Evolutionary conservation across 2,797 vertebrate species (phyloP).

Genomic region (Champsocephalus esox): DNA sequence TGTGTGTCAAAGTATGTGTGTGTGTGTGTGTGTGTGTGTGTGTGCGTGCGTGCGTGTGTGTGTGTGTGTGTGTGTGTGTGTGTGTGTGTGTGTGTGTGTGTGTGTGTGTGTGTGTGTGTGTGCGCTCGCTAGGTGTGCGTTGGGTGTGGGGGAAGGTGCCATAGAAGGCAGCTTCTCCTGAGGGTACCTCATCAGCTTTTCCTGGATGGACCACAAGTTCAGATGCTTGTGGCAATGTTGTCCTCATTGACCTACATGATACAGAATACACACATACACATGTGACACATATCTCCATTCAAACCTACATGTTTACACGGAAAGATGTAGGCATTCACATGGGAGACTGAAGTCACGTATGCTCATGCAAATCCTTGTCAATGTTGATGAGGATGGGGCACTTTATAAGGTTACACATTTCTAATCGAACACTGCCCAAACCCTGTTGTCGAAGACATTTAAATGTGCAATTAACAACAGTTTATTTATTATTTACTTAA

Average conservation of each 20-base stretch:
- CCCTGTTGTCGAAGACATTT: not conserved
- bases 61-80: too few species aligned
- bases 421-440: not conserved
- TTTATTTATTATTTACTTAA: not conserved
- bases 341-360: slow-evolving; percentile 17
- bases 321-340: slow-evolving; percentile 19
- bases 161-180: slow-evolving; percentile 70
- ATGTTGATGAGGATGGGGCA: not conserved
- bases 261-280: slow-evolving; percentile 34
- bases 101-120: slow-evolving; percentile 21
- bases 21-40: slow-evolving; percentile 1
- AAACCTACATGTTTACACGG: slow-evolving; percentile 25
- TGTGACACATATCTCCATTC: slow-evolving; percentile 22
- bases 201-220: slow-evolving; percentile 75
- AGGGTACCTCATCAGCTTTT: slow-evolving; percentile 78
- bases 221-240: slow-evolving; percentile 71
- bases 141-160: slow-evolving; percentile 69
- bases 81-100: not conserved
- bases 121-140: slow-evolving; percentile 47
- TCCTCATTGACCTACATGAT: slow-evolving; percentile 76
- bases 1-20: slow-evolving; percentile 58
- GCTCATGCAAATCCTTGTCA: slow-evolving; percentile 25
- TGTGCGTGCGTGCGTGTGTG: too few species aligned
- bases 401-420: slow-evolving; percentile 1
- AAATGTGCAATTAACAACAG: slow-evolving; percentile 4